A percentile compares a stretch with the other conserved stretches of the same genome.
Evolutionary conservation across 2,113 vertebrate genomes (phyloP).

Genomic region (Sprattus sprattus): DNA sequence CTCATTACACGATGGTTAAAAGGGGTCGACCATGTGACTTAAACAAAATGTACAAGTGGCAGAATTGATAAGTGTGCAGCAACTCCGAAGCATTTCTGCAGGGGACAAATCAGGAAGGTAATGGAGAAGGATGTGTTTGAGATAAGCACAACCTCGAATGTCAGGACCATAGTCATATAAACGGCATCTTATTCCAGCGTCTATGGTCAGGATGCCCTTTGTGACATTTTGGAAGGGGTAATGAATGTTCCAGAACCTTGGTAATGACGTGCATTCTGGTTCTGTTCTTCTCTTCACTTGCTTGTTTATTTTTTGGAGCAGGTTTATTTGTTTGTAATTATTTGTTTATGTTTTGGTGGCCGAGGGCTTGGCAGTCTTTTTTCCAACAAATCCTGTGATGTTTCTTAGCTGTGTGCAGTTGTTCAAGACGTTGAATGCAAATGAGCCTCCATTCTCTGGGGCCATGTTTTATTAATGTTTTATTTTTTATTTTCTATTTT

Average conservation of each 20-base stretch:
- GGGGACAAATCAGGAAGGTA: too few species aligned
- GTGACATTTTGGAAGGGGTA: neutral
- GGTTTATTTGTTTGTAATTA: neutral
- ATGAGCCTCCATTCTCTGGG: conserved; percentile 16
- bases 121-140: neutral
- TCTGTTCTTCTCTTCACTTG: neutral
- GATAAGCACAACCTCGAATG: neutral
- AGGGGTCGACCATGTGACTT: neutral
- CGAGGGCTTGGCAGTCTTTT: conserved; percentile 4
- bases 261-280: neutral
- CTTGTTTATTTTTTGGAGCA: neutral
- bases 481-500: neutral
- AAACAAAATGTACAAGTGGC: neutral
- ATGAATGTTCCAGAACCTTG: neutral
- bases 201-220: neutral
- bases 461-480: neutral
- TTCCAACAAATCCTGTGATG: neutral
- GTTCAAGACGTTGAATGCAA: conserved; percentile 3
- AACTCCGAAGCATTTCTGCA: neutral
- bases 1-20: neutral
- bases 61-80: neutral
- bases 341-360: neutral
- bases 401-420: conserved; percentile 8
- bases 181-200: too few species aligned
- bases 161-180: too few species aligned